Base-by-base conservation (phyloP, 2,113 vertebrate genomes). In the Ailuropoda melanoleuca region DNA sequence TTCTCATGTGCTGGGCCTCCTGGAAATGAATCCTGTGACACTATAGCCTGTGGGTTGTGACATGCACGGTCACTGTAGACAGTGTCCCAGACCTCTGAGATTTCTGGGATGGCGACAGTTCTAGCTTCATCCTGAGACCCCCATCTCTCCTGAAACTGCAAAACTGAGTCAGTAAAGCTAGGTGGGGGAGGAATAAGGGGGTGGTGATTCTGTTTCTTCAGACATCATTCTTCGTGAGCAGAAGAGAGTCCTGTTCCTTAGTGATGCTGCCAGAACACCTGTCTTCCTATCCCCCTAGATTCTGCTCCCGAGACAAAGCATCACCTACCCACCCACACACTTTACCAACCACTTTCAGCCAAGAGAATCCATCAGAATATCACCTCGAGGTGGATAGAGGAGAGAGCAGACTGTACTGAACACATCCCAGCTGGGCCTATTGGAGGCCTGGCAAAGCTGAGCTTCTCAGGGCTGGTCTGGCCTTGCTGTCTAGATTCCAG, bases 1-100 rank as follows among this genome's bases (percentile, higher is more conserved):
- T 98, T 98, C 98, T 93, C 96, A 94, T 92, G 96, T 83, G 96
- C 93, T 88, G 93, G 91, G 96, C 97, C 98, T 97, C 92, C 77
- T 98, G 90, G 92, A 95, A 94, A 85, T 66, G 62, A 96, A 75
- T 39, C 43, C 8, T 46, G 55, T 82, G 93, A 64, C 56, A 96
- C 84, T 94, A 66, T 55, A 95, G 92, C 87, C 86, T 26, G 78
- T 31, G 0, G 68, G 64, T 13, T 74, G 60, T 14, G 48, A 9
- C 0, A 89, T 77, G 39, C 74, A 39, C 50, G 24, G 50, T 97
- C 50, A 89, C 31, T 88, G 2, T 50, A 26, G 34, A 64, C 43
- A 93, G 70, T 7, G 23, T 39, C 88, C 37, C 62, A 87, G 53
- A 43, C 66, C 55, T 53, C 91, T 64, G 37, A 83, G 37, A 43